These are phyloP conservation scores for Sebastes schlegelii DNA, from an alignment of 2,113 vertebrate genomes.

Conservation along the genomic window DNA sequence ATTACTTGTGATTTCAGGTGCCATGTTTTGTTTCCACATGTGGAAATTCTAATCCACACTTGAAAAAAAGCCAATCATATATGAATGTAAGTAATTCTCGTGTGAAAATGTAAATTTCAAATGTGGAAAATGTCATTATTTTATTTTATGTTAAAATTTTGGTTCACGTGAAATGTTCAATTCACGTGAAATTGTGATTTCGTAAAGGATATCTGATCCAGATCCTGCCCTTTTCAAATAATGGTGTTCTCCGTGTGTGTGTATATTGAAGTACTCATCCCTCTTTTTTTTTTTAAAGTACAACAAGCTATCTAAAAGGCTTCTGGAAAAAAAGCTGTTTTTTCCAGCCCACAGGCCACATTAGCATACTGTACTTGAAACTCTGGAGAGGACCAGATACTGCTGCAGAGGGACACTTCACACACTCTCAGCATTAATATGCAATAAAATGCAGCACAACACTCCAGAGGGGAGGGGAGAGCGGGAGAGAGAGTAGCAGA, in stretches of 20 bases:
- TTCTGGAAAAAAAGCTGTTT: conserved; percentile 11
- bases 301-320: background rate
- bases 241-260: background rate
- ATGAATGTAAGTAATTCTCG: too few species aligned
- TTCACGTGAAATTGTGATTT: too few species aligned
- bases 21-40: too few species aligned
- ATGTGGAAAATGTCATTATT: too few species aligned
- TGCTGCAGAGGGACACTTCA: conserved; percentile 56
- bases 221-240: too few species aligned
- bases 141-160: too few species aligned
- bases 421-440: conserved; percentile 53
- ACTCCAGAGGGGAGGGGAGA: background rate
- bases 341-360: conserved; percentile 38
- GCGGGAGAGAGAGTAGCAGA: background rate
- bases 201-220: too few species aligned
- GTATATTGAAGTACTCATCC: background rate
- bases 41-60: too few species aligned
- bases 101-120: too few species aligned
- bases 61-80: too few species aligned
- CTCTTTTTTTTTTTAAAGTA: background rate
- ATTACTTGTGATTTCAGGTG: too few species aligned
- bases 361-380: conserved; percentile 57
- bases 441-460: conserved; percentile 60
- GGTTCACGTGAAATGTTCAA: too few species aligned
- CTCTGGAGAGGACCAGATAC: conserved; percentile 40